Evolutionary conservation across 2,113 vertebrate genomes (phyloP), one percentile per base, ranked within the genome.

Genomic region (Plectropomus leopardus): DNA sequence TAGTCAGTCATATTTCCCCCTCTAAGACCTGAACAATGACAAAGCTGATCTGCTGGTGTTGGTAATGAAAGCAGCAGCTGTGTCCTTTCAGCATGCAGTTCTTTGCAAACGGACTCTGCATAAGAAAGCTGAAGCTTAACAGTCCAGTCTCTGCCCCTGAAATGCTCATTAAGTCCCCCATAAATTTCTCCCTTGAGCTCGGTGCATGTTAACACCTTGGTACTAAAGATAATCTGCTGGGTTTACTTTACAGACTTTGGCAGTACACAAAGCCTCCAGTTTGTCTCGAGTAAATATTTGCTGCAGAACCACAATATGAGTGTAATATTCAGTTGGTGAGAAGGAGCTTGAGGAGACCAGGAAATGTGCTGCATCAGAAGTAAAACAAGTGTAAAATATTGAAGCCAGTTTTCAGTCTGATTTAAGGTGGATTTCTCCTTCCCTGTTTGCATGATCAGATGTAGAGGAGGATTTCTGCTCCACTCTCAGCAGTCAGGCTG

Each of bases 221-320:
- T 14, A 1, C 28, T 59, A 44, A 45, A 17, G 21, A 40, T 71
- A 19, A 69, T 23, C 44, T 54, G 69, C 58, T 6, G 48, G 67
- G 76, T 80, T 82, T 82, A 54, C n/a, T 44, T 28, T 10, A 53
- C 36, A 65, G 61, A 58, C 47, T n/a, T 14, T 44, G 40, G 53
- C 32, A 40, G 55, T 5, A 74, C 59, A 59, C 45, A 59, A 67
- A 58, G 28, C 13, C 54, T 53, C 21, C 50, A 42, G 48, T 36
- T 51, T 21, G 14, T 70, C 50, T 32, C 2, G 9, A 75, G 72
- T 45, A 34, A 72, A 82, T 72, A 82, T 86, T 82, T 63, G 68
- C 57, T 23, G 40, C 40, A 50, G 54, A 67, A 9, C 17, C 1
- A 15, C 34, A 58, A 53, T 32, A 44, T n/a, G 55, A 14, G 32